A percentile compares a stretch with the other conserved stretches of the same genome.
Evolutionary conservation across 1,140 invertebrate species (phyloP).

Genomic region (Maconellicoccus hirsutus): DNA sequence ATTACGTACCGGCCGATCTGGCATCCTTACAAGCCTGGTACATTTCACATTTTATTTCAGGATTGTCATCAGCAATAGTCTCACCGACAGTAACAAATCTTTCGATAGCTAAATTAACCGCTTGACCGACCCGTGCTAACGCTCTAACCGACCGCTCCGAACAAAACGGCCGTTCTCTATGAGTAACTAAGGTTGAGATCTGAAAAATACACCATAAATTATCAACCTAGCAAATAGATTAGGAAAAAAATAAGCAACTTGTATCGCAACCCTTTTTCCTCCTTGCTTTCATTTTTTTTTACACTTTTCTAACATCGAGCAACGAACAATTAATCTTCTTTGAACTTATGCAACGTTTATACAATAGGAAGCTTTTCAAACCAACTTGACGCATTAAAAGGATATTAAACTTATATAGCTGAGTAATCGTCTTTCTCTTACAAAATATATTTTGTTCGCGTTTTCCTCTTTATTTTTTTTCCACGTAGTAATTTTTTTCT

Average conservation of each 20-base stretch:
- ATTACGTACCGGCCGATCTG: constrained; percentile 68
- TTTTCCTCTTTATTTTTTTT: too few relatives aligned
- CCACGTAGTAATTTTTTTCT: background rate
- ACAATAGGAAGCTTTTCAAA: constrained; percentile 5
- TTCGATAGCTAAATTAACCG: constrained; percentile 91
- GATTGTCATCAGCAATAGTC: constrained; percentile 95
- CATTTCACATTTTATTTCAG: constrained; percentile 93
- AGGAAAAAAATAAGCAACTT: background rate
- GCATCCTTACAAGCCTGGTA: constrained; percentile 86
- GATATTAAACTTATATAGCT: constrained; percentile 9
- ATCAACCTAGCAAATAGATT: background rate
- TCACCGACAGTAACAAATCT: constrained; percentile 95
- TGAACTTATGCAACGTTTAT: constrained; percentile 9
- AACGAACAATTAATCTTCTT: background rate
- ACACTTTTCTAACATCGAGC: background rate
- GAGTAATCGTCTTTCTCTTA: background rate
- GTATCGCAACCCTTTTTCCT: background rate
- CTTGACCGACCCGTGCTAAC: constrained; percentile 83
- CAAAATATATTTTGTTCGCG: background rate
- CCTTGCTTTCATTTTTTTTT: background rate
- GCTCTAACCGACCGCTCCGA: constrained; percentile 51
- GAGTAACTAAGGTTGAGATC: constrained; percentile 80
- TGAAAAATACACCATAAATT: constrained; percentile 35
- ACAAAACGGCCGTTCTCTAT: constrained; percentile 34
- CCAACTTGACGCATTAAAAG: background rate